phyloP scores from a whole-genome alignment of 2,797 vertebrate genomes.

The Clarias fuscus region DNA sequence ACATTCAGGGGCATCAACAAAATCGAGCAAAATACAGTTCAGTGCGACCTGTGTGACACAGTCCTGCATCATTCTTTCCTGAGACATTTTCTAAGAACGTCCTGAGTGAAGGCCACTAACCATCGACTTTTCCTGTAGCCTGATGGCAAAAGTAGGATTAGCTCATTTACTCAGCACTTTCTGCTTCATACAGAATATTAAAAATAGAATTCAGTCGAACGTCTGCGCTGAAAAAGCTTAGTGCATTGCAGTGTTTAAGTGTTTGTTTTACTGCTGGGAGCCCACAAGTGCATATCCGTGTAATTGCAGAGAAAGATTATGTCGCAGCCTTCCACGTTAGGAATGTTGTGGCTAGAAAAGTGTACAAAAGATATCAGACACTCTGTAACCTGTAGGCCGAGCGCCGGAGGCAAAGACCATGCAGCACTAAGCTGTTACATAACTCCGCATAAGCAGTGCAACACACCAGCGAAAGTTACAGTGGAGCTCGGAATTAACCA shows the following conservation, averaged over 20 bases:
- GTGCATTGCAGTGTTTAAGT: not conserved
- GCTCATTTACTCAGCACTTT: not conserved
- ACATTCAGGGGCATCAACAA: not conserved
- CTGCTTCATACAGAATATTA: not conserved
- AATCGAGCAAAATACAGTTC: not conserved
- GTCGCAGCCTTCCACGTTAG: not conserved
- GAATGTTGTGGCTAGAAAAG: not conserved
- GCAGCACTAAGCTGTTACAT: slow-evolving; percentile 9
- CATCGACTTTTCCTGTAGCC: not conserved
- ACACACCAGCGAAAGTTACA: not conserved
- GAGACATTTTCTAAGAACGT: not conserved
- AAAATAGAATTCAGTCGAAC: not conserved
- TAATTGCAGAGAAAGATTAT: not conserved
- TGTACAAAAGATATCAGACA: not conserved
- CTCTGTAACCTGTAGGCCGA: not conserved
- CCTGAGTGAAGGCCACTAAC: not conserved
- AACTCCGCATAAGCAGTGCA: not conserved
- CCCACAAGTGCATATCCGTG: not conserved
- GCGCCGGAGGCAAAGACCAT: not conserved
- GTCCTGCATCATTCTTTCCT: not conserved
- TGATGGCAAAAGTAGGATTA: not conserved
- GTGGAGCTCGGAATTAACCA: not conserved
- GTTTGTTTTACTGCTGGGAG: not conserved
- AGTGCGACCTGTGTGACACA: not conserved
- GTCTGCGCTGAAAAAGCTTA: not conserved